These are phyloP conservation scores for Drosophila kokeensis DNA, from an alignment of 2,888 invertebrate genomes.

Conservation along the genomic window DNA sequence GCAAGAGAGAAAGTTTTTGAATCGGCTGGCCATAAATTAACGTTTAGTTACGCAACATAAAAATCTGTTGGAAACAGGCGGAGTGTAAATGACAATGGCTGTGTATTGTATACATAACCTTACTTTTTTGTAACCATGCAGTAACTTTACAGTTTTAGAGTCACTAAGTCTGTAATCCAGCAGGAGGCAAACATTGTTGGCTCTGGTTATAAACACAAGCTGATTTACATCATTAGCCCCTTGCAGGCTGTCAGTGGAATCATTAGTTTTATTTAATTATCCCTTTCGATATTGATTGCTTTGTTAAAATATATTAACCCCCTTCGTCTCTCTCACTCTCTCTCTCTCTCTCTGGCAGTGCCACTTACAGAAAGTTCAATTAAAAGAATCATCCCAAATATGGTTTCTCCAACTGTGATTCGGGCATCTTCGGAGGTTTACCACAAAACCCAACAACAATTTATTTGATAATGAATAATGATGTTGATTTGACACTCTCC, in stretches of 20 bases:
- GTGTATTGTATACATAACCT: background rate
- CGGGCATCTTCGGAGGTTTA: slow-evolving; percentile 40
- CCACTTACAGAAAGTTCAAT: slow-evolving; percentile 70
- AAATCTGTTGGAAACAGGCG: slow-evolving; percentile 61
- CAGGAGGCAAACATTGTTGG: background rate
- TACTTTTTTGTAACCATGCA: background rate
- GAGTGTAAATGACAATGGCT: slow-evolving; percentile 11
- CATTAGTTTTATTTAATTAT: slow-evolving; percentile 81
- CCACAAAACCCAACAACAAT: slow-evolving; percentile 67
- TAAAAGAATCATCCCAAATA: slow-evolving; percentile 58
- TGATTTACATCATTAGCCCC: slow-evolving; percentile 62
- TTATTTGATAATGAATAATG: slow-evolving; percentile 81
- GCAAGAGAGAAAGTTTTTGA: slow-evolving; percentile 45
- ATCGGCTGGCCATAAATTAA: slow-evolving; percentile 68
- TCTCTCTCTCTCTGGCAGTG: background rate
- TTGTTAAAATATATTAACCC: slow-evolving; percentile 75
- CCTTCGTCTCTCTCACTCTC: slow-evolving; percentile 37
- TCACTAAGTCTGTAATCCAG: background rate
- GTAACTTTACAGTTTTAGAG: background rate
- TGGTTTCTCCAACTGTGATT: slow-evolving; percentile 69
- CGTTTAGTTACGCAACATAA: slow-evolving; percentile 78
- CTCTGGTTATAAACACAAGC: slow-evolving; percentile 17
- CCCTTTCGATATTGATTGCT: slow-evolving; percentile 75
- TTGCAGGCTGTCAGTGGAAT: slow-evolving; percentile 71
- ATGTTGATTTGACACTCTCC: slow-evolving; percentile 79